Base-by-base conservation (phyloP, 2,888 invertebrate species). In the Tuta absoluta region DNA sequence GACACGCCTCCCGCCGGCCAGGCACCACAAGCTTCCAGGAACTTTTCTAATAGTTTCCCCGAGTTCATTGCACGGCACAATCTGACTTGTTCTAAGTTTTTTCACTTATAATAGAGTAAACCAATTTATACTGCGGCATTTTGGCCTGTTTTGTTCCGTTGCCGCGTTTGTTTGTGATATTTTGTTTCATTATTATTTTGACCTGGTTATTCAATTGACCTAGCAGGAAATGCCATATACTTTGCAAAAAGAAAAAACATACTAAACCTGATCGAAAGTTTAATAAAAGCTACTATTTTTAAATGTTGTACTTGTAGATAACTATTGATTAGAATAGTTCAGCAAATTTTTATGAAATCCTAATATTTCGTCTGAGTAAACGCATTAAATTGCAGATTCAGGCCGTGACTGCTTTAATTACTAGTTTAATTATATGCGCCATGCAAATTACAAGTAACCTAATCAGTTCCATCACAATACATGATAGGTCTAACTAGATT, bases 21-120 rank as follows among this genome's bases (percentile, higher is more conserved):
- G 86, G 86, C 86, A 85, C 85, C 86, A 77, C 73, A 75, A 68
- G 71, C 68, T 87, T 87, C 87, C 75, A 69, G 73, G 86, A 87
- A 87, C 73, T 79, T 78, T 66, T 74, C 75, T 86, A 86, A 86
- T 86, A 83, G 84, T 84, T 83, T 82, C 81, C 80, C 71, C 72
- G 78, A 82, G 80, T 84, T 81, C 78, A 80, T 73, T 78, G 82
- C 71, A 77, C 80, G 73, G 71, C 71, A 77, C 74, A 73, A 79
- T 81, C 81, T 75, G 69, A 79, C 71, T 77, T 73, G 72, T 72
- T 73, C 71, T 64, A 70, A 69, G 67, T 73, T 75, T 74, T 68
- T 62, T 61, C 48, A 65, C 61, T 48, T 62, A 63, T 65, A 58
- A 66, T 62, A 33, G 14, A 62, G 53, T 49, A 62, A 58, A 57